Base-by-base conservation (phyloP, 2,113 vertebrate genomes). In the Pardalotus punctatus region DNA sequence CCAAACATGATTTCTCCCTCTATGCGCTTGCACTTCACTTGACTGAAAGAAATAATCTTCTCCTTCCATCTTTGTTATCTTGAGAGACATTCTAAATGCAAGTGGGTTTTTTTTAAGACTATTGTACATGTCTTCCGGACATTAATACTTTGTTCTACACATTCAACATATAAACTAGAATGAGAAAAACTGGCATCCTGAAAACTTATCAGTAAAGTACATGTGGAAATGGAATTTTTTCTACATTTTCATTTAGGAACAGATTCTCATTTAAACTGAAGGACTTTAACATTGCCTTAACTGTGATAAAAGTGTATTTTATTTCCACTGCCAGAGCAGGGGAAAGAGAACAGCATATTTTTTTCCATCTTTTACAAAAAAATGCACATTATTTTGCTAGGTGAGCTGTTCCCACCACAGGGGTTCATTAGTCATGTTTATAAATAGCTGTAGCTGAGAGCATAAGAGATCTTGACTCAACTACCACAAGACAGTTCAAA, bases 401-500 rank as follows among this genome's bases (percentile, higher is more conserved):
- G 78, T 85, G 81, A 92, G 50, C 38, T 88, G 85, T 91, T 92
- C 62, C 38, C 42, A 58, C 38, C 77, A 62, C 29, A 91, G 38
- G 24, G 60, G 67, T 78, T 90, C 90, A 92, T 79, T 38, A 93
- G 10, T 78, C 2, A 2, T 24, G 40, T 54, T 88, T 94, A 95
- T 93, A 96, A 91, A 97, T 56, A 94, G 81, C 61, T 91, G 42
- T 28, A 94, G 77, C 65, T 91, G 70, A 92, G 2, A 82, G 35
- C 31, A 14, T 17, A 87, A 88, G 69, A 92, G 88, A 81, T 77
- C 94, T 93, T 91, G 86, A 93, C 50, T 91, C 70, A 82, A 65
- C 66, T 85, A 93, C 61, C 77, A 92, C 48, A 86, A 86, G 38
- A 62, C n/a, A 51, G 47, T 60, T 48, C 27, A 77, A 93, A 87